Evolutionary conservation across 2,797 vertebrate species (phyloP), one percentile per base, ranked within the genome.

Genomic region (Pipistrellus kuhlii): DNA sequence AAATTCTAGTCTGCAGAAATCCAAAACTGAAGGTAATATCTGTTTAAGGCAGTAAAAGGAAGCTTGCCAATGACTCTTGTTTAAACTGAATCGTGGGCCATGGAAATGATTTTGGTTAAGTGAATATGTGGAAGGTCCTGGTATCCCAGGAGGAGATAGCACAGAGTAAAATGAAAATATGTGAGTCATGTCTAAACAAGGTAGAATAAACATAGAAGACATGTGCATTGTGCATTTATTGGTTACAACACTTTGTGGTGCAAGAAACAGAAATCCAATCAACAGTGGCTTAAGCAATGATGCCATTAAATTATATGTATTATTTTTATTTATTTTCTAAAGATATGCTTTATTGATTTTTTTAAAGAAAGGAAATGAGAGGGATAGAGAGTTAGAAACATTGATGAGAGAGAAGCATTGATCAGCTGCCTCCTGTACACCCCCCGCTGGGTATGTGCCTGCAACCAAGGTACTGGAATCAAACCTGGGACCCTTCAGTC

Each of bases 61-160:
- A 78, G 41, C 11, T 83, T 91, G 35, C 6, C 23, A 46, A 30
- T 41, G 6, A 3, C 2, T 41, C 25, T 68, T 38, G 25, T 62
- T 85, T 86, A 82, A 73, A 59, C 18, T 53, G 7, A 92, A 30
- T 1, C 21, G 53, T 15, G 8, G 0, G 78, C 2, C 20, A 59
- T 27, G 4, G 17, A 78, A 57, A 62, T 48, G 0, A 25, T 69
- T 59, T 90, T 30, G 9, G 15, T 62, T 94, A 32, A 27, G 10
- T 48, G n/a, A 76, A 2, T 11, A 32, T 10, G 17, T 59, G 15
- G 11, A 27, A 3, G 9, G 9, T 1, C 12, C 2, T 41, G 73
- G 20, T 10, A 14, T 78, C 3, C 10, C 27, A 55, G 11, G 17
- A 72, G 1, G 0, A 69, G 5, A 2, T 9, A 69, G 0, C 25